These are phyloP conservation scores for Beris morrisii DNA, from an alignment of 2,888 invertebrate species.

Conservation along the genomic window DNA sequence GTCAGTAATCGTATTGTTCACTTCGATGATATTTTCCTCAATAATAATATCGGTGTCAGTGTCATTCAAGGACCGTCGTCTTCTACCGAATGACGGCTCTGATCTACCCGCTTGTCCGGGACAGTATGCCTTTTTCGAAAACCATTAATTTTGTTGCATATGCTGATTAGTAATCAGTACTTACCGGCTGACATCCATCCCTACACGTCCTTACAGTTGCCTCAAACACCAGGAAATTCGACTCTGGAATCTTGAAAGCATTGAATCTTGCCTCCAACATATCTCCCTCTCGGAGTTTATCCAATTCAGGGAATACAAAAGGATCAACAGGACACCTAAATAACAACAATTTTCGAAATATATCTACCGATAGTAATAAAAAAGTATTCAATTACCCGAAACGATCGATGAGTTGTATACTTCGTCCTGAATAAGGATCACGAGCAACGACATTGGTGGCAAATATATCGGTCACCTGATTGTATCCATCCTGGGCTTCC, in stretches of 20 bases:
- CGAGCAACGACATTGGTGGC: slow-evolving; percentile 90
- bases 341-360: background rate
- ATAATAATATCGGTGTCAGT: slow-evolving; percentile 45
- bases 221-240: slow-evolving; percentile 90
- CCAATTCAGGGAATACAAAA: slow-evolving; percentile 88
- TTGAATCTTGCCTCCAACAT: slow-evolving; percentile 89
- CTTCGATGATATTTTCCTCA: slow-evolving; percentile 41
- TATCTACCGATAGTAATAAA: background rate
- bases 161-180: background rate
- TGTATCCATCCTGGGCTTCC: slow-evolving; percentile 87
- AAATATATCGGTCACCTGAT: slow-evolving; percentile 86
- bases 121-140: slow-evolving; percentile 70
- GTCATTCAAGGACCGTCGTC: slow-evolving; percentile 60
- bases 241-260: slow-evolving; percentile 92
- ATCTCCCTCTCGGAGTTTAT: slow-evolving; percentile 81
- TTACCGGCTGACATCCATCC: slow-evolving; percentile 83
- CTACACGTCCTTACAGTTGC: slow-evolving; percentile 87
- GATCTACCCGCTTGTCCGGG: slow-evolving; percentile 76
- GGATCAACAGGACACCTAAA: slow-evolving; percentile 86
- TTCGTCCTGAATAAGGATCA: slow-evolving; percentile 88
- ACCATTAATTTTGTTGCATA: slow-evolving; percentile 2
- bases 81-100: slow-evolving; percentile 80
- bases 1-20: slow-evolving; percentile 36
- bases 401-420: slow-evolving; percentile 86
- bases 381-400: slow-evolving; percentile 66